Evolutionary conservation across 2,888 invertebrate genomes (phyloP), one percentile per base, ranked within the genome.

Genomic region (Synanthedon myopaeformis): DNA sequence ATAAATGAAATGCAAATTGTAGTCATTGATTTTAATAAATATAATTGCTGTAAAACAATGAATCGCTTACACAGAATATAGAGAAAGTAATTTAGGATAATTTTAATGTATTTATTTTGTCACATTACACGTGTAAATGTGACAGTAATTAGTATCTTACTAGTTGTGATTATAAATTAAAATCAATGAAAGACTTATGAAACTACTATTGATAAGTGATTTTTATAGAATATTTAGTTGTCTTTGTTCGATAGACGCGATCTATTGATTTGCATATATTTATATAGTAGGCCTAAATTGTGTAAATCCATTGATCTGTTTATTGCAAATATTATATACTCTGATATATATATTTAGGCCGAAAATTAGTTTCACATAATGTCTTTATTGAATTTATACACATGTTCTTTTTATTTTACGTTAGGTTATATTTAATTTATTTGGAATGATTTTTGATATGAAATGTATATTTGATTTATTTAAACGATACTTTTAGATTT

Each of bases 401-500:
- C 28, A 69, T 71, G 70, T 72, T 72, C 70, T 69, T 64, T 70
- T 58, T 63, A 58, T 60, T 58, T 60, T 5, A 23, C 19, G 3
- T 49, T 17, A 49, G 17, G 49, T 55, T 61, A 58, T 65, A 61
- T 52, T 59, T 58, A 58, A 63, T 57, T 61, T 65, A 60, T 67
- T 69, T 71, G 62, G 63, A 69, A 61, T 58, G 59, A 35, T 35
- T 35, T 58, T 71, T 72, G 23, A 23, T 72, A 67, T 63, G 68
- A 61, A 60, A 59, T 62, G 61, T 57, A 52, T 58, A 56, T 61
- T 55, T 54, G 55, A 56, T 56, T 56, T 56, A 54, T 56, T 56
- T 42, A 49, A 42, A 55, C 53, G 41, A 50, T 41, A 54, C 53
- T 54, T 17, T 53, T 57, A 51, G 54, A 55, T 54, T 55, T 56